Percentiles rank a stretch among this genome's conserved stretches.
Conservation (phyloP, 2,797 vertebrate genomes). For the Podarcis siculus region DNA sequence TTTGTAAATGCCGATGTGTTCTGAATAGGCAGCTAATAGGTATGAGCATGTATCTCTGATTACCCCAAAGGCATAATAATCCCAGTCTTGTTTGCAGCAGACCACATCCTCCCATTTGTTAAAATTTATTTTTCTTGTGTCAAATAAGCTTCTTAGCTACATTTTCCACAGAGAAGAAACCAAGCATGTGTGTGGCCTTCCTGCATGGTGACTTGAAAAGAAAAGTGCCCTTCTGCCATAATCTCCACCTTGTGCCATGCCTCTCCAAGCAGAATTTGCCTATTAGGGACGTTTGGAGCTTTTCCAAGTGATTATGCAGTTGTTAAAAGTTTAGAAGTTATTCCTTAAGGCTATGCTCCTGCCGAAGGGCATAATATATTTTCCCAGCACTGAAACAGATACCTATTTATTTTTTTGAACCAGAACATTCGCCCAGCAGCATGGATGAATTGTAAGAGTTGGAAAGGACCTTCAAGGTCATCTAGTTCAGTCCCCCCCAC, state of each 20-base stretch:
- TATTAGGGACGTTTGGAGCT: not conserved
- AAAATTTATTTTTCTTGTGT: not conserved
- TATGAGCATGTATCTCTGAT: not conserved
- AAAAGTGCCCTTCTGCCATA: not conserved
- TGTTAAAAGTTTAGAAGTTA: not conserved
- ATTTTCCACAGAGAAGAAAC: not conserved
- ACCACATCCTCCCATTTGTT: not conserved
- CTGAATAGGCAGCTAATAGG: constrained; percentile 4
- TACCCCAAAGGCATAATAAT: not conserved
- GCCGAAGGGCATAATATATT: not conserved
- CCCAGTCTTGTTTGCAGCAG: not conserved
- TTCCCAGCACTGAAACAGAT: not conserved
- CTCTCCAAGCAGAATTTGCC: not conserved
- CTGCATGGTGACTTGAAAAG: not conserved
- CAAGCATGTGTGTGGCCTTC: not conserved
- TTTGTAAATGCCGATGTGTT: not conserved
- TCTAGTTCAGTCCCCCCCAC: not conserved
- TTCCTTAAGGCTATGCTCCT: not conserved
- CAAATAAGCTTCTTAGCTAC: not conserved
- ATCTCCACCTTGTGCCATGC: not conserved
- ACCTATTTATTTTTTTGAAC: not conserved
- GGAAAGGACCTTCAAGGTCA: not conserved
- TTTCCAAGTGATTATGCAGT: not conserved
- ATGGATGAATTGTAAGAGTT: not conserved
- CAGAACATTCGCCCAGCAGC: not conserved